Evolutionary conservation across 2,888 invertebrate genomes (phyloP), one percentile per base, ranked within the genome.

Genomic region (Agriopis aurantiaria): DNA sequence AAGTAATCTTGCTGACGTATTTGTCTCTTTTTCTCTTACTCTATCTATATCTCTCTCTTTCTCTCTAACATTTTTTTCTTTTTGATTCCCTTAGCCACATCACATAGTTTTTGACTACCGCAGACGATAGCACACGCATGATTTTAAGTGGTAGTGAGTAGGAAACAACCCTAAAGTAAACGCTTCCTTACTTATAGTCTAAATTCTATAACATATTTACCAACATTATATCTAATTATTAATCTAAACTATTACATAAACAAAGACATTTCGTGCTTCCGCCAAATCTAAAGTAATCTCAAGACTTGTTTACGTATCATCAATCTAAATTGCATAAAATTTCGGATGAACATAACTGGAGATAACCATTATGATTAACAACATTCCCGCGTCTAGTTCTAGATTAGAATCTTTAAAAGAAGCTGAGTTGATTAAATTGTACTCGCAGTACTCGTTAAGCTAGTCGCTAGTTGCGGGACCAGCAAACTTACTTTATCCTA

Each of bases 311-410:
- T 61, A 56, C 23, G 65, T 61, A 69, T 69, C 65, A 53, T 52
- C 9, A 56, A 69, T 69, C 69, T 69, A 62, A 69, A 69, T 65
- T 58, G 48, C 62, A 48, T 51, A 71, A 57, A 68, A 72, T 65
- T 70, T 72, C 62, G 64, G 46, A 69, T 55, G 67, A 73, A 65
- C 57, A 60, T 51, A 65, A 43, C 51, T 56, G 48, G 11, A 69
- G 72, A 75, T 75, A 65, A 52, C 55, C 62, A 72, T 69, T 74
- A 70, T 43, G 75, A 76, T 74, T 66, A 74, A 56, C 51, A 66
- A 68, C 58, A 41, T 58, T 51, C 46, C 55, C 59, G 14, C n/a
- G 57, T 71, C 69, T 71, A 73, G 69, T 71, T 69, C 14, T 49
- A n/a, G 74, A 73, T 74, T 33, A 60, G 33, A 71, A 73, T 74